A percentile compares a stretch with the other conserved stretches of the same genome.
Conservation (phyloP, 2,888 invertebrate species). For the Prosapia bicincta region DNA sequence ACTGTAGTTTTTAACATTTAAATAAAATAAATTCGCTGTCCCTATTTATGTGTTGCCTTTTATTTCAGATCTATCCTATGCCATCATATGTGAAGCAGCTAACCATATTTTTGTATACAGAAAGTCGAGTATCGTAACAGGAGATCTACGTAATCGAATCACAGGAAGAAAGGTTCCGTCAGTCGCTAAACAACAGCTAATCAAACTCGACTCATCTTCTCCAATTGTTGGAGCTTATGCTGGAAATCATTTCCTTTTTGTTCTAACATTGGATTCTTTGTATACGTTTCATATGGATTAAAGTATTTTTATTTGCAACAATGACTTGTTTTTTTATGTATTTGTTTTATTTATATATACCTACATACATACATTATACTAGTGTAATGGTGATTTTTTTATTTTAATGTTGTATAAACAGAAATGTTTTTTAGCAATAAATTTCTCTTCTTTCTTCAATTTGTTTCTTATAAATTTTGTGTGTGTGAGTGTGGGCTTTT, state of each 20-base stretch:
- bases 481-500: too few relatives aligned
- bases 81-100: constrained; percentile 67
- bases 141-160: constrained; percentile 64
- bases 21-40: too few relatives aligned
- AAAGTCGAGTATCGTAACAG: constrained; percentile 53
- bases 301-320: not conserved
- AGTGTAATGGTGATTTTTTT: too few relatives aligned
- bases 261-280: constrained; percentile 51
- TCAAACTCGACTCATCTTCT: constrained; percentile 63
- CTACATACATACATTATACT: too few relatives aligned
- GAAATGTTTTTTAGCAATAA: too few relatives aligned
- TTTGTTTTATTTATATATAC: too few relatives aligned
- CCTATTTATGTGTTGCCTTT: too few relatives aligned
- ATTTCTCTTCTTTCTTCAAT: too few relatives aligned
- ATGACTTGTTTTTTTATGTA: too few relatives aligned
- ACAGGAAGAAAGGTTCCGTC: constrained; percentile 56
- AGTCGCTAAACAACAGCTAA: constrained; percentile 74
- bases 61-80: constrained; percentile 61
- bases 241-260: constrained; percentile 60
- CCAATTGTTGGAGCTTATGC: constrained; percentile 71
- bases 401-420: too few relatives aligned
- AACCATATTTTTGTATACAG: constrained; percentile 76
- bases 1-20: too few relatives aligned
- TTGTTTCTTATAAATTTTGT: too few relatives aligned
- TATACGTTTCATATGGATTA: constrained; percentile 15